Evolutionary conservation across 2,113 vertebrate species (phyloP).

Genomic region (Cygnus buccinator): DNA sequence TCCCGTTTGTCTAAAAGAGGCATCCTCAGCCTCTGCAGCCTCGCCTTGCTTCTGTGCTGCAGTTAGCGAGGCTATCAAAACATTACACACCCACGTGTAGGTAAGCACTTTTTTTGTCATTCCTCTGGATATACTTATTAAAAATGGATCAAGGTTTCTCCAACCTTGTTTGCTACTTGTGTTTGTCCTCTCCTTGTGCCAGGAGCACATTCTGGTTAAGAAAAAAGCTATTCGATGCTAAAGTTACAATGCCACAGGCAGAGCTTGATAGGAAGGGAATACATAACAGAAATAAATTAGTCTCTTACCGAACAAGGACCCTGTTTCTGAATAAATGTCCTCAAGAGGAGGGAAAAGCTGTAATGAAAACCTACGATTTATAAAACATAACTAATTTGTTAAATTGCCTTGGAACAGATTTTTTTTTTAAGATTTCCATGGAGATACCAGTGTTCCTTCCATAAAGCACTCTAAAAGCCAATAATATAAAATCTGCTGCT

Average conservation of each 20-base stretch:
- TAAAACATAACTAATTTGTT: conserved; percentile 31
- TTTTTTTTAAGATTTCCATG: background rate
- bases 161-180: background rate
- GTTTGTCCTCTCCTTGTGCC: background rate
- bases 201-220: background rate
- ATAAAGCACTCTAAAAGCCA: background rate
- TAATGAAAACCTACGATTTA: background rate
- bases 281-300: background rate
- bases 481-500: background rate
- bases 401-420: conserved; percentile 31
- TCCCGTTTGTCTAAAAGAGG: background rate
- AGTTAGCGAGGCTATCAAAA: background rate
- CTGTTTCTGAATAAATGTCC: background rate
- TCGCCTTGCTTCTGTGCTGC: background rate
- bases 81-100: background rate
- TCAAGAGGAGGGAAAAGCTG: background rate
- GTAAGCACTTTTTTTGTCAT: background rate
- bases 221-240: background rate
- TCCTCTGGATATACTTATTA: background rate
- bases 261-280: background rate
- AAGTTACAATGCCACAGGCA: background rate
- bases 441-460: background rate
- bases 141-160: background rate
- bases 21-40: background rate
- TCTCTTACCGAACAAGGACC: background rate